Base-by-base conservation (phyloP, 2,113 vertebrate genomes). In the Aythya baeri region DNA sequence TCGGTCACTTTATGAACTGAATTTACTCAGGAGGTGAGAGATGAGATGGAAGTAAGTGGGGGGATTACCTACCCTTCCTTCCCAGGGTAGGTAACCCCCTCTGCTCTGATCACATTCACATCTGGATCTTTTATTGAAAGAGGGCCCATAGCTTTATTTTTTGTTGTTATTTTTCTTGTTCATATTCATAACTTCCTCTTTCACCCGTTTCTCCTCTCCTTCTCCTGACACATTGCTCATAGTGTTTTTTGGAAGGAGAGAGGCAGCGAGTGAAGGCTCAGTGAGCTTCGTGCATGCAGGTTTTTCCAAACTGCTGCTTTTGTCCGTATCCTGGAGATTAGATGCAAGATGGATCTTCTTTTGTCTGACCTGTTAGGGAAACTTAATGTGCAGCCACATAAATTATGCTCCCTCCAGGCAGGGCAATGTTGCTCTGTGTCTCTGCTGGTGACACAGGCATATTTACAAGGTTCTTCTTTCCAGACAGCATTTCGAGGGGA, bases 401-500 rank as follows among this genome's bases (percentile, higher is more conserved):
- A 94, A 93, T 89, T 90, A 68, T 89, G 91, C 89, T 86, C 85
- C 83, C 91, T 93, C 65, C n/a, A 88, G 89, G 87, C 79, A 43
- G 49, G 36, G 79, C 86, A 97, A 82, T 81, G 68, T 88, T 46
- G 1, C 2, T 1, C 85, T 68, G 50, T 74, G 72, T 76, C 65
- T 92, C 65, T 76, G 73, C 73, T 17, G 31, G 76, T 90, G 89
- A 79, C 16, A 21, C 7, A 86, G 85, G 57, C 3, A 0, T 38
- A 15, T 85, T 66, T 77, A 61, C 54, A 49, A 21, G 31, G 17
- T 66, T 17, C 26, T 79, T 91, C 55, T 76, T 71, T 55, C 7
- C 89, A 89, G 41, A 16, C 26, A 76, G 13, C 8, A 5, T 79
- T 93, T 90, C 23, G 31, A 68, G 41, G 79, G 61, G 21, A 25